Evolutionary conservation across 2,113 vertebrate species (phyloP), one percentile per base, ranked within the genome.

Genomic region (Tragelaphus imberbis): DNA sequence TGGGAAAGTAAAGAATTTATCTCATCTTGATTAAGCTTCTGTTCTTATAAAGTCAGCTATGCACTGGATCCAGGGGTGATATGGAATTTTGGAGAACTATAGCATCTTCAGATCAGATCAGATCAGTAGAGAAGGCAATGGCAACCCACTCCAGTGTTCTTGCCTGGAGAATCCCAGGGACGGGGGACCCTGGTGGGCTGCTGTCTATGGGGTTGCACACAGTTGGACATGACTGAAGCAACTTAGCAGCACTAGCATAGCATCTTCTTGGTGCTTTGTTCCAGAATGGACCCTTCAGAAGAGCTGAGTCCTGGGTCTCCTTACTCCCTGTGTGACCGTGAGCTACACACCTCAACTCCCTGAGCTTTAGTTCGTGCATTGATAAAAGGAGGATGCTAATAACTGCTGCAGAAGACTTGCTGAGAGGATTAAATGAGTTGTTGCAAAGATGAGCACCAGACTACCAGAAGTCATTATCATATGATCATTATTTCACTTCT

Each of bases 381-480:
- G 88, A 33, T 68, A 21, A 61, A 86, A 89, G 1, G 1, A 44
- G 11, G 23, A 9, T 40, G n/a, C 68, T 61, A 82, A 44, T 65
- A 15, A 28, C 47, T 44, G 40, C 33, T 59, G 84, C 28, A 51
- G 23, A 14, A 6, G 23, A 44, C 47, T 86, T 13, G 8, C 58
- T 61, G 84, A 79, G 51, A 59, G 53, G 53, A 81, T n/a, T 88
- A 40, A 93, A 58, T 81, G 15, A 87, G 23, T 95, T 85, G 81
- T 68, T 77, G 40, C 12, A 77, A 36, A 15, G 36, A 19, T 81
- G 77, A 68, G 9, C 33, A 23, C n/a, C 8, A 11, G 27, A 9
- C 8, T 5, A 61, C 12, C 33, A 90, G 44, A 96, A 89, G 19
- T 86, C 27, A 77, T 58, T 75, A 59, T 19, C 33, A 27, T n/a